Evolutionary conservation across 2,797 vertebrate genomes (phyloP).

Genomic region (Pipistrellus nathusii): DNA sequence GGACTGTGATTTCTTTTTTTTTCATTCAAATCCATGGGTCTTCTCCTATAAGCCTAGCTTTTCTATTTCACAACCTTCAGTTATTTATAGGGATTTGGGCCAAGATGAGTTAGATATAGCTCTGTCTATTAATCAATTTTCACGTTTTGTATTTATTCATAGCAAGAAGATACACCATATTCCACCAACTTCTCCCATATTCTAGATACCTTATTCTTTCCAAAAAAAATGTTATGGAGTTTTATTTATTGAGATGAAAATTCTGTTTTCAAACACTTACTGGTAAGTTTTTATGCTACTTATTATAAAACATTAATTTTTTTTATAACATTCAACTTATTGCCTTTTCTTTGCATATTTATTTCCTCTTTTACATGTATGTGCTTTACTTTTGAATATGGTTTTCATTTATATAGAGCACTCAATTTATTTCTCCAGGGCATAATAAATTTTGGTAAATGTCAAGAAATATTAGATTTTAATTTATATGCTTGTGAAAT

Average conservation of each 20-base stretch:
- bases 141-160: background rate
- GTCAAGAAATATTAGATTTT: constrained; percentile 40
- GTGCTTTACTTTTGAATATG: background rate
- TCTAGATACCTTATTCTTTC: background rate
- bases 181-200: background rate
- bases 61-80: background rate
- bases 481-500: background rate
- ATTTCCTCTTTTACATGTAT: background rate
- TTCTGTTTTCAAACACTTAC: background rate
- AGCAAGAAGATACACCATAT: background rate
- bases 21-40: background rate
- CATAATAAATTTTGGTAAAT: constrained; percentile 39
- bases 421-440: constrained; percentile 23
- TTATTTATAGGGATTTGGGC: background rate
- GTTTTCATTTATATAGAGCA: background rate
- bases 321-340: background rate
- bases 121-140: background rate
- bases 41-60: background rate
- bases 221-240: background rate
- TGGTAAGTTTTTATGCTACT: background rate
- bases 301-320: constrained; percentile 34
- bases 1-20: background rate
- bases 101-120: background rate
- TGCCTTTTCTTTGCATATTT: background rate
- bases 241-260: constrained; percentile 29